A percentile compares a stretch with the other conserved stretches of the same genome.
These are phyloP conservation scores for Conchocele bisecta DNA, from an alignment of 2,888 invertebrate genomes.

Conservation along the genomic window DNA sequence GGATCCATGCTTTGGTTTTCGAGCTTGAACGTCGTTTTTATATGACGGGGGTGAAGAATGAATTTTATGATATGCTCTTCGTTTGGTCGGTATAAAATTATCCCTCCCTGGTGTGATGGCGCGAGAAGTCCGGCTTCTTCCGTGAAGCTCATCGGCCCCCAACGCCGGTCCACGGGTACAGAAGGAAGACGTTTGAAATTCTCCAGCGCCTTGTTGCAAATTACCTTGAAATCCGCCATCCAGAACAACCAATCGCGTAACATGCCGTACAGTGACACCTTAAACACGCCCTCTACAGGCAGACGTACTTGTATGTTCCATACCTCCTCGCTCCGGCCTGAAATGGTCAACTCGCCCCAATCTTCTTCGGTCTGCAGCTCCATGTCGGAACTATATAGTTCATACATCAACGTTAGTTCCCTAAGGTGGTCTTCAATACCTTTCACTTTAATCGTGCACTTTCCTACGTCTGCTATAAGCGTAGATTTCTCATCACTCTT, in stretches of 20 bases:
- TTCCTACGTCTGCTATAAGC: constrained; percentile 60
- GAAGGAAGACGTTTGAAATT: constrained; percentile 67
- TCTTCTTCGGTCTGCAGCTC: constrained; percentile 31
- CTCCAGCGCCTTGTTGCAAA: constrained; percentile 58
- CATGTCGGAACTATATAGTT: constrained; percentile 49
- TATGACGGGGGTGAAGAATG: constrained; percentile 12
- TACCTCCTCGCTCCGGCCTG: constrained; percentile 51
- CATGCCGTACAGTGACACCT: constrained; percentile 69
- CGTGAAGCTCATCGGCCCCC: constrained; percentile 62
- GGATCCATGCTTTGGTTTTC: constrained; percentile 24
- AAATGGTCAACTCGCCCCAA: constrained; percentile 43
- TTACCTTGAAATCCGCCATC: constrained; percentile 68
- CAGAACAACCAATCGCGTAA: constrained; percentile 53
- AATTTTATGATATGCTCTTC: constrained; percentile 58
- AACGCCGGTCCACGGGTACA: constrained; percentile 67
- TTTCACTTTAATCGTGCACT: constrained; percentile 51
- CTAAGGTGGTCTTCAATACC: constrained; percentile 25
- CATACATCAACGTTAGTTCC: constrained; percentile 57
- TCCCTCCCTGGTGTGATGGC: constrained; percentile 65
- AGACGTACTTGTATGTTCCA: constrained; percentile 62
- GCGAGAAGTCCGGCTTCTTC: constrained; percentile 66
- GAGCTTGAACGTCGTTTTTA: background rate
- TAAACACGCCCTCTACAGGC: constrained; percentile 68
- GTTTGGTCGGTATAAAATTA: constrained; percentile 59
- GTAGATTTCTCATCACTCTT: constrained; percentile 56